phyloP scores from a whole-genome alignment of 1,140 invertebrate genomes.

The Bombus turneri region DNA sequence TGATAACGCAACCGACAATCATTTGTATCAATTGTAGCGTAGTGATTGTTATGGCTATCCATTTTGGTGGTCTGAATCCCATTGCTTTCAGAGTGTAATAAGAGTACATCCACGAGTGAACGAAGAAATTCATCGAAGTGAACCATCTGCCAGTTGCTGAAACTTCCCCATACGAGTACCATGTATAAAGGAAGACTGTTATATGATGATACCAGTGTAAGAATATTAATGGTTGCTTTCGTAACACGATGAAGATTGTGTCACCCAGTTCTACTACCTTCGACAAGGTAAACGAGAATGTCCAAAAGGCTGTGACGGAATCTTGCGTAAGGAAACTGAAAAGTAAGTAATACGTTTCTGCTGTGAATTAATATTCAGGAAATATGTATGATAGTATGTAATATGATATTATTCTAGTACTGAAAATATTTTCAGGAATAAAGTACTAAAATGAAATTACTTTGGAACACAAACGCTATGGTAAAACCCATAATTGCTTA shows the following conservation, averaged over 20 bases:
- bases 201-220: conserved; percentile 98
- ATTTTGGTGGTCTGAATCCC: conserved; percentile 91
- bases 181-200: conserved; percentile 95
- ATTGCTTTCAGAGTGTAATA: conserved; percentile 97
- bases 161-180: conserved; percentile 98
- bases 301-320: conserved; percentile 97
- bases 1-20: conserved; percentile 95
- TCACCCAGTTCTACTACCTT: conserved; percentile 98
- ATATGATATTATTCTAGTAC: too few relatives aligned
- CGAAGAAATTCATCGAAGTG: conserved; percentile 84
- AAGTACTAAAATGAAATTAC: conserved; percentile 77
- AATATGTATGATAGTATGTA: too few relatives aligned
- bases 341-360: not conserved
- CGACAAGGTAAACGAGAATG: conserved; percentile 96
- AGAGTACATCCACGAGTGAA: conserved; percentile 98
- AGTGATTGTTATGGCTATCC: conserved; percentile 96
- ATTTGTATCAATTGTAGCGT: conserved; percentile 96
- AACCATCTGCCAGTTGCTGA: conserved; percentile 98
- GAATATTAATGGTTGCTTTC: conserved; percentile 98
- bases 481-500: conserved; percentile 94
- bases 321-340: conserved; percentile 93
- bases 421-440: not conserved
- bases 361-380: not conserved
- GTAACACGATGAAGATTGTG: conserved; percentile 97
- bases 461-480: conserved; percentile 97